Base-by-base conservation (phyloP, 2,113 vertebrate genomes). In the Phainopepla nitens region DNA sequence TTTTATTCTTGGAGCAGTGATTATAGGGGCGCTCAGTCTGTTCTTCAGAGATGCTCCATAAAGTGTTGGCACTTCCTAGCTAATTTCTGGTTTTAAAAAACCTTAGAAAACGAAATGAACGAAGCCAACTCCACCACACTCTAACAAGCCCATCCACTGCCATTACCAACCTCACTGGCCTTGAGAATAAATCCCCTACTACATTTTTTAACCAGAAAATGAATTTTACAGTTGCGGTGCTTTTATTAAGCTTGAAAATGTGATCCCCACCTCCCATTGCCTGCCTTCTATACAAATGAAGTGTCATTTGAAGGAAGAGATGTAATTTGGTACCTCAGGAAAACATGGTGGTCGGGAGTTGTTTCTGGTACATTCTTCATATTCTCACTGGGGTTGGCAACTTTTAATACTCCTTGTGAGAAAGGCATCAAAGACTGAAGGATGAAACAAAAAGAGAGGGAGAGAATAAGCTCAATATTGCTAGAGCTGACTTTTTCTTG, bases 401-500 rank as follows among this genome's bases (percentile, higher is more conserved):
- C 71, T 86, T 73, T 31, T 54, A 41, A 79, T 80, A 15, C 45
- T 44, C 33, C 42, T 64, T 57, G 80, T 76, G 49, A 70, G 44
- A 51, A 77, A 80, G 36, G 35, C 72, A 78, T 76, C 78, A 71
- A 80, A 87, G 20, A 51, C 64, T 76, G 51, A 60, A 65, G 61
- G 18, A 88, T 79, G 51, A 71, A 87, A 77, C 83, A 76, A 28
- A 73, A 29, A 35, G 39, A 82, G 70, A 75, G 65, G 84, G 66
- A 89, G 79, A 78, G 80, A 92, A 80, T 54, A 33, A 92, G 53
- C 78, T 86, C 58, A 8, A 3, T 83, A 77, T 68, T 84, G 61
- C 85, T 53, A 49, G 54, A 89, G 84, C 54, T 16, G 45, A 49
- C 80, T 93, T 69, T 71, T 87, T 93, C 85, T 71, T 72, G 31